Evolutionary conservation across 30 jellyfish, hydroid and myxozoan species (phyloP).

Genomic region (Aurelia coerulea): DNA sequence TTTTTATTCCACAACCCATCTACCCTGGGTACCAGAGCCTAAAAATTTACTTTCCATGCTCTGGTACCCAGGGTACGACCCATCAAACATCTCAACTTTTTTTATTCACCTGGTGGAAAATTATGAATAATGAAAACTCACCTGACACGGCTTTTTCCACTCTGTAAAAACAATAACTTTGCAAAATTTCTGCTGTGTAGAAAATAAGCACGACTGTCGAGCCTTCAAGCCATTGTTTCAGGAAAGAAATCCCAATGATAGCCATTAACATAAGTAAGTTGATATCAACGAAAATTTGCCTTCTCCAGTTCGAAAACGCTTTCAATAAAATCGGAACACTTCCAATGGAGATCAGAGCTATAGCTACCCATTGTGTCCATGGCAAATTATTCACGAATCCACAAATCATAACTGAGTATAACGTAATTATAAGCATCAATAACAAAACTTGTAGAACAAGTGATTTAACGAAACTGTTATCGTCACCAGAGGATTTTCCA

Average conservation of each 20-base stretch:
- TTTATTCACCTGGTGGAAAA: no score
- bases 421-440: neutral
- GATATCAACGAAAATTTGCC: conserved; percentile 24
- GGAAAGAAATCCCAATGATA: conserved; percentile 30
- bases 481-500: conserved; percentile 4
- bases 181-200: conserved; percentile 52
- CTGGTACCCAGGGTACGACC: no score
- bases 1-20: no score
- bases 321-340: conserved; percentile 43
- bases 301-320: conserved; percentile 16
- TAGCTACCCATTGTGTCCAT: conserved; percentile 47
- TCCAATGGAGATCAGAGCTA: conserved; percentile 44
- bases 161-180: conserved; percentile 17
- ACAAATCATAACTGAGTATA: conserved; percentile 20
- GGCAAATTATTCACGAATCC: neutral
- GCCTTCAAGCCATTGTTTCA: conserved; percentile 59
- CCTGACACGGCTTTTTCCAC: conserved; percentile 62
- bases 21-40: no score
- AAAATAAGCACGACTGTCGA: conserved; percentile 44
- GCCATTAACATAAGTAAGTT: conserved; percentile 61
- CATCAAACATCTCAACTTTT: no score
- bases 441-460: neutral
- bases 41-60: no score
- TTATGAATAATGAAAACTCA: neutral
- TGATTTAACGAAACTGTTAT: neutral